Base-by-base conservation (phyloP, 1,140 invertebrate genomes). In the Bombus turneri region DNA sequence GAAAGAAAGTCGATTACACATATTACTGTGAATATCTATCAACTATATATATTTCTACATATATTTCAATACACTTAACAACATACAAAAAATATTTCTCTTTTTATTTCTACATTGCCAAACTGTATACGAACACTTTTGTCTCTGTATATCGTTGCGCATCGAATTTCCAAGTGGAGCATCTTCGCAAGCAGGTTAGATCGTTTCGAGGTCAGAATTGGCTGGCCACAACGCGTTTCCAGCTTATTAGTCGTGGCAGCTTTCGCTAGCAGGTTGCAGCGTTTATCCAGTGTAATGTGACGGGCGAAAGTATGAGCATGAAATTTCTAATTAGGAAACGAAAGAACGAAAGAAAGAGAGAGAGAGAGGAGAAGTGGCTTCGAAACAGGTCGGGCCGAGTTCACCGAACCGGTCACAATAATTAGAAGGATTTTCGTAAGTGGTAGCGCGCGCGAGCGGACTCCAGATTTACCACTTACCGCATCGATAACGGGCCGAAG, bases 371-470 rank as follows among this genome's bases (percentile, higher is more conserved):
- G 47, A 18, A 6, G 62, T 22, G 37, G 10, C 13, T 68, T 69
- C 43, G 69, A 83, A 83, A 83, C 47, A 69, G 18, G 59, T 10
- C 25, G n/a, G 12, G 12, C 2, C 3, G 73, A 31, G 41, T 74
- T 68, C 73, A 12, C 2, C 10, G 43, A 76, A 9, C 15, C 59
- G 28, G 71, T 73, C 41, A 74, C 68, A 81, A 85, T 68, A 85
- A 85, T 85, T 85, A 81, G 53, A 74, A 81, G 43, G 53, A 85
- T 85, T 81, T 85, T 81, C 43, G 41, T 73, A 71, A 37, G 68
- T 39, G 59, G 39, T 10, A 53, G 15, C 31, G 13, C 69, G 41
- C 66, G 75, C 43, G 47, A 8, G 83, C 41, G 22, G 22, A 28
- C 43, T 28, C 25, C 53, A 80, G 68, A 85, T 85, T 85, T 80